Percentiles rank a stretch among this genome's conserved stretches.
phyloP scores from a whole-genome alignment of 2,113 vertebrate species.

The Casuarius casuarius region DNA sequence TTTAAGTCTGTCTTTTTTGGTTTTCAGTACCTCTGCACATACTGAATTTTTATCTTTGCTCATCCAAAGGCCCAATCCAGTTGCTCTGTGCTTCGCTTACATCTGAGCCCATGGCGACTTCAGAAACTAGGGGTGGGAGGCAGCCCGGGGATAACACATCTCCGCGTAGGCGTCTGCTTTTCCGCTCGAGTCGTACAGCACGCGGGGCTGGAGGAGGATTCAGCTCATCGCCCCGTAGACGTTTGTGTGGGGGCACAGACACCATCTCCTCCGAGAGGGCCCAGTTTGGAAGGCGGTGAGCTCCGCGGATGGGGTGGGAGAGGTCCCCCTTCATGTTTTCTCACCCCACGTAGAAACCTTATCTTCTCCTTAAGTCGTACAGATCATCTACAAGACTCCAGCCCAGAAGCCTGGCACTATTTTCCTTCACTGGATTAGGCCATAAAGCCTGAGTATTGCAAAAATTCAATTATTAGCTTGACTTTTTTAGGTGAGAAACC shows the following conservation, averaged over 20 bases:
- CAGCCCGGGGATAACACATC: background rate
- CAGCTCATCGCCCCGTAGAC: background rate
- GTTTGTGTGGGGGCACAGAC: background rate
- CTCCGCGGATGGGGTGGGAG: background rate
- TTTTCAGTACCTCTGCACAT: background rate
- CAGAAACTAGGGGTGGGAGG: background rate
- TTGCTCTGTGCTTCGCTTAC: background rate
- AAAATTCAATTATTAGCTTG: background rate
- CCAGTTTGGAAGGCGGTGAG: background rate
- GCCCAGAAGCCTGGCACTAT: background rate
- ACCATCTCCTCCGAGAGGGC: background rate
- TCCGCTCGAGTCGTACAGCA: background rate
- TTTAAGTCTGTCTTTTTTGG: background rate
- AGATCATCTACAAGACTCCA: background rate
- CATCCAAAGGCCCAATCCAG: background rate
- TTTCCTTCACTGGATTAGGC: background rate
- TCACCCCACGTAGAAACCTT: background rate
- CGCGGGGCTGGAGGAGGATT: background rate
- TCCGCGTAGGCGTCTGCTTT: background rate
- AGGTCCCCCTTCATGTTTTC: background rate
- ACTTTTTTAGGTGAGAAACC: slow-evolving; percentile 8
- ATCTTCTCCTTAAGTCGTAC: background rate
- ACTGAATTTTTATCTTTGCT: background rate
- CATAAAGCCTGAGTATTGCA: background rate
- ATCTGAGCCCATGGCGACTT: background rate